Percentiles rank a stretch among this genome's conserved stretches.
These are phyloP conservation scores for Drosophila prolongata DNA, from an alignment of 2,888 invertebrate species.

Conservation along the genomic window DNA sequence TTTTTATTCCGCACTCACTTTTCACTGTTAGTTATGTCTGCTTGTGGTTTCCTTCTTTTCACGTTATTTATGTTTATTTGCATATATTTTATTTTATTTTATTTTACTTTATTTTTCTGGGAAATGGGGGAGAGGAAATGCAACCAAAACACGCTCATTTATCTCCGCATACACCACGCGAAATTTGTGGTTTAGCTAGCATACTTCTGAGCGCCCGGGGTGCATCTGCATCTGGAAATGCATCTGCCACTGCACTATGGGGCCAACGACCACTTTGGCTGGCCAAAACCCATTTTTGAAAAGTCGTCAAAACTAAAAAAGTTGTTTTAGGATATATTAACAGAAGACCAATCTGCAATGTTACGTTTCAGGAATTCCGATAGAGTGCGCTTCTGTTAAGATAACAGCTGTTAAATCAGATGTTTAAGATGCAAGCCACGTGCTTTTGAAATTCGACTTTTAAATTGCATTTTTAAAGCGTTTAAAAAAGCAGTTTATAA, in stretches of 20 bases:
- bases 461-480: too few relatives aligned
- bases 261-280: too few relatives aligned
- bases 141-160: conserved; percentile 55
- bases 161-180: conserved; percentile 44
- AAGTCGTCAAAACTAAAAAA: too few relatives aligned
- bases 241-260: neutral
- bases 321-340: too few relatives aligned
- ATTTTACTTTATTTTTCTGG: conserved; percentile 15
- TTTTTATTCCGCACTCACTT: conserved; percentile 68
- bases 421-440: too few relatives aligned
- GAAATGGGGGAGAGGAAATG: conserved; percentile 18
- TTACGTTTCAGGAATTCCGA: too few relatives aligned
- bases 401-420: too few relatives aligned
- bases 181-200: conserved; percentile 54
- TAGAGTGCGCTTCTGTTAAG: too few relatives aligned
- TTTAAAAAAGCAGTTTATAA: too few relatives aligned
- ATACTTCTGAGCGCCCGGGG: conserved; percentile 44
- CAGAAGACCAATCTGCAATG: too few relatives aligned
- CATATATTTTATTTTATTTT: conserved; percentile 58
- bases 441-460: too few relatives aligned
- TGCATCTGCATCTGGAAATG: conserved; percentile 2
- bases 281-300: too few relatives aligned
- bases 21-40: conserved; percentile 76
- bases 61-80: conserved; percentile 71
- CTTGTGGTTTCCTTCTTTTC: conserved; percentile 69